phyloP scores from a whole-genome alignment of 2,113 vertebrate species.

The Cynopterus brachyotis region DNA sequence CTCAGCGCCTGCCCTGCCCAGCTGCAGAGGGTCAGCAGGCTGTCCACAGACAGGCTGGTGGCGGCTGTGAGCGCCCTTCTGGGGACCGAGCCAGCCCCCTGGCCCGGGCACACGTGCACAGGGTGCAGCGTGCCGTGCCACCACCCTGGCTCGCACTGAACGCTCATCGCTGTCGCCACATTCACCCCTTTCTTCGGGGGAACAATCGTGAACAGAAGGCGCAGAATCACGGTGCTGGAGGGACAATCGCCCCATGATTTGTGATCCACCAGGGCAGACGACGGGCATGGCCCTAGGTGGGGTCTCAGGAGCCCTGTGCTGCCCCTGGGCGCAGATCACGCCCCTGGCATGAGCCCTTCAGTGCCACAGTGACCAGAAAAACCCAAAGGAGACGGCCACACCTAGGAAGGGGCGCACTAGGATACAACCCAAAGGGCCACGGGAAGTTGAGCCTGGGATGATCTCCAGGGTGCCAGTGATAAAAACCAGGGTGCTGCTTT shows the following conservation, averaged over 20 bases:
- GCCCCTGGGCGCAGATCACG: not conserved
- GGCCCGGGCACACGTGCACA: no score
- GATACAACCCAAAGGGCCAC: not conserved
- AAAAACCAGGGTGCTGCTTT: no score
- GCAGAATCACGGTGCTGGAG: accelerated
- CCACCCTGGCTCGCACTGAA: not conserved
- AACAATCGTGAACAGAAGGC: not conserved
- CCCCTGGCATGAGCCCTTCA: not conserved
- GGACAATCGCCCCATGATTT: accelerated
- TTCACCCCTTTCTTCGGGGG: not conserved
- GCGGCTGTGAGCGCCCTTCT: not conserved
- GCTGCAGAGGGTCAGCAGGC: not conserved
- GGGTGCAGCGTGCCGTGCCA: accelerated
- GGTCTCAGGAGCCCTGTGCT: not conserved
- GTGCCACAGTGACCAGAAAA: not conserved
- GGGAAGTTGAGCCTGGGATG: not conserved
- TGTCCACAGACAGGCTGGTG: accelerated
- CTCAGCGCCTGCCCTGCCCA: no score
- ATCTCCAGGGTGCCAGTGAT: no score
- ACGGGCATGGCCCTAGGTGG: accelerated
- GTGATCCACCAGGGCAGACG: not conserved
- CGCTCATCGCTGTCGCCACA: not conserved
- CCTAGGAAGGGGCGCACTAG: accelerated
- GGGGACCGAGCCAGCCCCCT: not conserved
- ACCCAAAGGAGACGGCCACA: not conserved